Conservation (phyloP, 2,888 invertebrate species). For the Xestia ashworthii region DNA sequence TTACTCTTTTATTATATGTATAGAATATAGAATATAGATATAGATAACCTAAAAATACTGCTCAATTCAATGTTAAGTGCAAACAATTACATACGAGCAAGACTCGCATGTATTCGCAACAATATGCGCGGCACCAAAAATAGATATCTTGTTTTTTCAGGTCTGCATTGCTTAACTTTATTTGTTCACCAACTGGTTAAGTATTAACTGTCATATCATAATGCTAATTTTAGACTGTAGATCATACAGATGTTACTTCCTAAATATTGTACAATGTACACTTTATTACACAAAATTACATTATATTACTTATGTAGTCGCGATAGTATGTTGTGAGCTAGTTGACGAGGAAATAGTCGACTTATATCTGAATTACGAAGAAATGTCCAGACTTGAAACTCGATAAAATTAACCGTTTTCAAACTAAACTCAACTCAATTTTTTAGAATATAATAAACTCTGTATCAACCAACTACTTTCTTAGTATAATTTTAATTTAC, state of each 20-base stretch:
- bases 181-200: constrained; percentile 28
- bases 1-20: no score
- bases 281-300: constrained; percentile 17
- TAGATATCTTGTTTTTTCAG: constrained; percentile 28
- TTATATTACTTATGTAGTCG: not conserved
- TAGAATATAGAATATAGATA: no score
- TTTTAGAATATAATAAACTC: not conserved
- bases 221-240: constrained; percentile 1
- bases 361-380: not conserved
- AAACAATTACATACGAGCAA: not conserved
- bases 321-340: not conserved
- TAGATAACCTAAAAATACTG: constrained; percentile 2
- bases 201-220: constrained; percentile 10
- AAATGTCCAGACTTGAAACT: not conserved
- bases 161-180: constrained; percentile 37
- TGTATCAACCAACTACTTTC: no score
- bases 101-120: not conserved
- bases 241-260: constrained; percentile 21
- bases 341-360: not conserved
- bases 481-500: not conserved
- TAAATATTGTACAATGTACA: constrained; percentile 20
- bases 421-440: not conserved
- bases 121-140: constrained; percentile 13
- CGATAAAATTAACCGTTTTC: not conserved
- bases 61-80: constrained; percentile 28